Evolutionary conservation across 2,113 vertebrate species (phyloP).

Genomic region (Pangasianodon gigas): DNA sequence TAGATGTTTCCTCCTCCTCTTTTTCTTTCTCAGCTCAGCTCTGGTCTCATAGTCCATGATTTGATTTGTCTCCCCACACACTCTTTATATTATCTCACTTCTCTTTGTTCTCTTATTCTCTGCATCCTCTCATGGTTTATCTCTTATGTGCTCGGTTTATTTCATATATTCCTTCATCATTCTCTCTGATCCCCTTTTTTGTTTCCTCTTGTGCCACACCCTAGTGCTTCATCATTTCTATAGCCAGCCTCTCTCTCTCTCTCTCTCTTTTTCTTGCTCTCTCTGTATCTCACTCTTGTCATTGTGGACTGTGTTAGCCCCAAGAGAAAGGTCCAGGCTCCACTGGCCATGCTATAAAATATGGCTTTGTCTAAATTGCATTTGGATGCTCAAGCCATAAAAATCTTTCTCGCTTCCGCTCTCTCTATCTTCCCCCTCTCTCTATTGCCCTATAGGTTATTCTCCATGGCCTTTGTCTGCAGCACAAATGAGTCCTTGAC

Average conservation of each 20-base stretch:
- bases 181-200: not conserved
- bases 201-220: slow-evolving; percentile 24
- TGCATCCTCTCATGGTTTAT: not conserved
- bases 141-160: not conserved
- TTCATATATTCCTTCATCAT: not conserved
- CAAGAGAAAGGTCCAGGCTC: slow-evolving; percentile 31
- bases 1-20: not conserved
- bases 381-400: slow-evolving; percentile 36
- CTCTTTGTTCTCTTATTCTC: not conserved
- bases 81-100: slow-evolving; percentile 3
- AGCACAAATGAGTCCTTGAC: slow-evolving; percentile 5
- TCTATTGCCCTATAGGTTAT: not conserved
- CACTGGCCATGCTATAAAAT: slow-evolving; percentile 28
- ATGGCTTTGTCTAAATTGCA: slow-evolving; percentile 42
- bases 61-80: not conserved
- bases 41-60: not conserved
- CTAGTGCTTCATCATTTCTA: not conserved
- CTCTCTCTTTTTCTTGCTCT: not conserved
- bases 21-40: slow-evolving; percentile 6
- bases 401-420: not conserved
- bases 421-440: not conserved
- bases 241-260: not conserved
- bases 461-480: not conserved
- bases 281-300: not conserved
- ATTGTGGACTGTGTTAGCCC: slow-evolving; percentile 11